Base-by-base conservation (phyloP, 2,797 vertebrate genomes). In the Labeo calbasu region DNA sequence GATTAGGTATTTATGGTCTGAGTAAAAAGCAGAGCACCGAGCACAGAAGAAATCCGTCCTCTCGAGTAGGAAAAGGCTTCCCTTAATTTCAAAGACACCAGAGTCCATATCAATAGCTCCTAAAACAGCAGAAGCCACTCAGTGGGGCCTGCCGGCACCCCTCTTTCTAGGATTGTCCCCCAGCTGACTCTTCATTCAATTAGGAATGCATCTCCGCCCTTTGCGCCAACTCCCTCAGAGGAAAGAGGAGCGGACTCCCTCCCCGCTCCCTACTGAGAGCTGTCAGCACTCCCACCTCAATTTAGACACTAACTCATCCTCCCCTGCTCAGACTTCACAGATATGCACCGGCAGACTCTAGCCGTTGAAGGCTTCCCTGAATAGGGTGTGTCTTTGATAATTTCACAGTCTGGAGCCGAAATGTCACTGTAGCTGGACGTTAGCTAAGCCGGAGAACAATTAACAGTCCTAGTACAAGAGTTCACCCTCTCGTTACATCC, bases 181-280 rank as follows among this genome's bases (percentile, higher is more conserved):
- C 91, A 95, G 94, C 94, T 94, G 94, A 96, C 95, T 96, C 92
- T 93, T 95, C 91, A 95, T 96, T 97, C 95, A 96, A 91, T 92
- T 92, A 96, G 94, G 96, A 97, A 97, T 97, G 95, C 95, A 96
- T 96, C 96, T 96, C 95, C 95, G 94, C 93, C 94, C 92, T 93
- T 73, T 78, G 78, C 86, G 87, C 87, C 91, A 87, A 92, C 94
- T 94, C 93, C 91, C 90, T 95, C 93, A 90, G 91, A 95, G 93
- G 94, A 91, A 88, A 84, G 84, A 78, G 79, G 40, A 86, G 87
- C 78, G 80, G 86, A 19, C 86, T 82, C 84, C 83, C 86, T 88
- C 87, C 48, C 61, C 3, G 36, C 81, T 82, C 76, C 77, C 87
- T 82, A 84, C 90, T 85, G 88, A 83, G 87, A 86, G 89, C 90